These are phyloP conservation scores for Borostomias antarcticus DNA, from an alignment of 2,797 vertebrate genomes.

Conservation along the genomic window DNA sequence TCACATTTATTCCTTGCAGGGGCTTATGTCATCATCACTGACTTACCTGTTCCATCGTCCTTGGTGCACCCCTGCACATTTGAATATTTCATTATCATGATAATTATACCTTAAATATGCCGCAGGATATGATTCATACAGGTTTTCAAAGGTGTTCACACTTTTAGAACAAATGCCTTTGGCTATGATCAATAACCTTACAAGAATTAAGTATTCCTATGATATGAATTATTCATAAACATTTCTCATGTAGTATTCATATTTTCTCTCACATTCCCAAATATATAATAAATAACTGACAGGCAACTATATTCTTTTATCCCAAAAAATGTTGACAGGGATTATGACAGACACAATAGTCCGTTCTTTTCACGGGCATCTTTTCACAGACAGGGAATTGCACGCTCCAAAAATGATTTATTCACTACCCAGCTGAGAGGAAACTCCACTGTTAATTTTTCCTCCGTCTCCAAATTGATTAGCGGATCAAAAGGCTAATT, in stretches of 20 bases:
- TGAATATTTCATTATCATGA: conserved; percentile 71
- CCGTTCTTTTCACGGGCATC: conserved; percentile 36
- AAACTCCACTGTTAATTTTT: conserved; percentile 42
- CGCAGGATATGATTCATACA: conserved; percentile 65
- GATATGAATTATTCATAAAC: conserved; percentile 5
- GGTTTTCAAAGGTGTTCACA: conserved; percentile 43
- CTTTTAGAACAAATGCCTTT: conserved; percentile 51
- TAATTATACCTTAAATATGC: conserved; percentile 67
- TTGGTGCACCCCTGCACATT: conserved; percentile 51
- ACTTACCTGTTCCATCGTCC: conserved; percentile 60
- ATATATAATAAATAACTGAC: neutral
- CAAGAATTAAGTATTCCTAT: conserved; percentile 25
- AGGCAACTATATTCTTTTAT: neutral
- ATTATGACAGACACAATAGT: conserved; percentile 33
- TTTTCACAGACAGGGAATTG: conserved; percentile 51
- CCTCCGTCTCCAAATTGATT: conserved; percentile 66
- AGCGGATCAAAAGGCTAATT: conserved; percentile 74
- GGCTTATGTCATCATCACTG: conserved; percentile 71
- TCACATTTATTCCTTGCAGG: conserved; percentile 64
- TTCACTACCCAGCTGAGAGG: conserved; percentile 49
- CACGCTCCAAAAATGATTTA: conserved; percentile 70
- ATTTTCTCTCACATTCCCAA: no score
- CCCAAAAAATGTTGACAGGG: conserved; percentile 16
- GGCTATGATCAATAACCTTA: conserved; percentile 37
- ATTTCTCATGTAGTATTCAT: neutral